phyloP scores from a whole-genome alignment of 2,797 vertebrate genomes.

The Harpagifer antarcticus region DNA sequence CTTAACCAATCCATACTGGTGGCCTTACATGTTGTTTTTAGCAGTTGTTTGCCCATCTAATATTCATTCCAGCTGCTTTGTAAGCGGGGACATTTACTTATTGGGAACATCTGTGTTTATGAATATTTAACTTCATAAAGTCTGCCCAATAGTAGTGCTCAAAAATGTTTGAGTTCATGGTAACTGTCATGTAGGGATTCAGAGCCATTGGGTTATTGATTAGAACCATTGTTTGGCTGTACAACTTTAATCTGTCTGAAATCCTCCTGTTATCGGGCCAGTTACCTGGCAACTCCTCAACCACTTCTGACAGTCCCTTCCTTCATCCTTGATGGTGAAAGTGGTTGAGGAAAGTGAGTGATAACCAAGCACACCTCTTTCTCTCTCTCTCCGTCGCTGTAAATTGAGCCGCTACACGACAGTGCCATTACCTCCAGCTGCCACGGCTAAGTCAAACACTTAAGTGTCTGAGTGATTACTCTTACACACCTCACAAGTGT shows the following conservation, averaged over 20 bases:
- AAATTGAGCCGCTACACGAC: conserved; percentile 74
- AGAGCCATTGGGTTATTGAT: conserved; percentile 21
- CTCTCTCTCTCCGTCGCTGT: conserved; percentile 45
- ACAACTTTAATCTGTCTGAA: conserved; percentile 42
- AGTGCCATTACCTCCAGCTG: conserved; percentile 74
- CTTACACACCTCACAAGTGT: conserved; percentile 56
- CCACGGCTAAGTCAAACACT: conserved; percentile 74
- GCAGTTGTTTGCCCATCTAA: background rate
- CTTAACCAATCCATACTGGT: conserved; percentile 24
- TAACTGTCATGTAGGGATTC: background rate
- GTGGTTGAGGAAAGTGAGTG: conserved; percentile 61
- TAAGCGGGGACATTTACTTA: background rate
- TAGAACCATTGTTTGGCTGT: conserved; percentile 24
- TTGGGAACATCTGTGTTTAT: background rate
- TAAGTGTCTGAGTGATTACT: conserved; percentile 73
- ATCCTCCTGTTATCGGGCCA: conserved; percentile 40
- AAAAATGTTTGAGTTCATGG: background rate
- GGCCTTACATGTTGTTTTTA: background rate
- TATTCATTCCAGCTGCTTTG: background rate
- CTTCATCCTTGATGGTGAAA: conserved; percentile 51
- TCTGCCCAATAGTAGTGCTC: background rate
- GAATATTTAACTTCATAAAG: background rate
- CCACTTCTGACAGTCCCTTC: conserved; percentile 32
- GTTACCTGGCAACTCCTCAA: conserved; percentile 49
- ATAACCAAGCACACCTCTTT: conserved; percentile 48